These are phyloP conservation scores for Gryllus bimaculatus DNA, from an alignment of 1,140 invertebrate species.

Conservation along the genomic window DNA sequence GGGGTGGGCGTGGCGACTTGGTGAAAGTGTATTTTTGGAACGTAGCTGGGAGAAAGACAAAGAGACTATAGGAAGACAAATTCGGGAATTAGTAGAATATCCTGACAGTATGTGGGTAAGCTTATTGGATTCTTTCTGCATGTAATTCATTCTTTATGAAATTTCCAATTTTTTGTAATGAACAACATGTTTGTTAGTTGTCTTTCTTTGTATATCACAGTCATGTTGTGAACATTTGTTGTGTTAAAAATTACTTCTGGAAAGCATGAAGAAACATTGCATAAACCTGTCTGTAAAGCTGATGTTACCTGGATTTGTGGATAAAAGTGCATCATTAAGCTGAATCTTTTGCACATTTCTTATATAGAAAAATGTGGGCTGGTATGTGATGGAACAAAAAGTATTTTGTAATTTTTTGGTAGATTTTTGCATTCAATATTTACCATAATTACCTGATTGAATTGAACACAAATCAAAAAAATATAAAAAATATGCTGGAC, in stretches of 20 bases:
- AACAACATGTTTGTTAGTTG: background rate
- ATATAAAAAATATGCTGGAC: too few relatives aligned
- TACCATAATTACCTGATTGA: too few relatives aligned
- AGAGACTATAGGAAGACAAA: constrained; percentile 66
- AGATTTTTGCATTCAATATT: too few relatives aligned
- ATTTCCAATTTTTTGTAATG: background rate
- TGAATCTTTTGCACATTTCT: too few relatives aligned
- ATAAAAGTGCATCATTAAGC: too few relatives aligned
- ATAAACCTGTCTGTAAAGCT: too few relatives aligned
- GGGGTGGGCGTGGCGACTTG: constrained; percentile 92
- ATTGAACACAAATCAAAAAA: too few relatives aligned
- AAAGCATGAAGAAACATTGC: too few relatives aligned
- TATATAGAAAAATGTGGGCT: too few relatives aligned
- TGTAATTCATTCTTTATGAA: background rate
- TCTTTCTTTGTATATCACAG: background rate
- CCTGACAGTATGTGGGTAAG: constrained; percentile 78
- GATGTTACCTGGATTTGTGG: too few relatives aligned
- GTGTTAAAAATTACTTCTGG: background rate
- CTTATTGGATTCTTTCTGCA: background rate
- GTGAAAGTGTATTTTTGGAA: constrained; percentile 86
- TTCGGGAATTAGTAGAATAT: constrained; percentile 74
- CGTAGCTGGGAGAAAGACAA: constrained; percentile 85
- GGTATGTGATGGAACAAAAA: too few relatives aligned
- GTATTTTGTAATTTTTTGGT: too few relatives aligned
- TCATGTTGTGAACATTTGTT: background rate